Evolutionary conservation across 1,140 invertebrate genomes (phyloP).

Genomic region (Probaryconus sp.): DNA sequence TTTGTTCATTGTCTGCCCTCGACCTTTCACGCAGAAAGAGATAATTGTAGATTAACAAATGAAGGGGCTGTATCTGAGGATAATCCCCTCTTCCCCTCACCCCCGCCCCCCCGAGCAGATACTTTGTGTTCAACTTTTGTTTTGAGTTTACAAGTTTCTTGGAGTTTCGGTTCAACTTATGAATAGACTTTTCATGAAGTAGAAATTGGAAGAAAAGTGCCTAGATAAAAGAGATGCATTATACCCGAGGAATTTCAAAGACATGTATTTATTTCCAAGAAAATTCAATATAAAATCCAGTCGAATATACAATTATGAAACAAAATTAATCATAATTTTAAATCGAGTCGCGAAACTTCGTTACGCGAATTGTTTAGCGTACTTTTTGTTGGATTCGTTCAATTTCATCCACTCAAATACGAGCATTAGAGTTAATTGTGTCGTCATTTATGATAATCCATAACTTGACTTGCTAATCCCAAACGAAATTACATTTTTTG

Average conservation of each 20-base stretch:
- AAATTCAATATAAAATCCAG: constrained; percentile 8
- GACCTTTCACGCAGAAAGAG: constrained; percentile 1
- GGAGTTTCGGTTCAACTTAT: constrained; percentile 49
- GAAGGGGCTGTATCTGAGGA: constrained; percentile 16
- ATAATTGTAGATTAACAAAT: constrained; percentile 47
- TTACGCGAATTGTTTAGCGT: too few species aligned
- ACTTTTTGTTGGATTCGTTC: too few species aligned
- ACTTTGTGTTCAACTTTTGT: constrained; percentile 54
- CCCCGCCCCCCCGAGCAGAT: too few species aligned
- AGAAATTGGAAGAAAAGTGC: constrained; percentile 45
- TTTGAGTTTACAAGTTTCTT: constrained; percentile 47
- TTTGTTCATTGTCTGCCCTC: too few species aligned
- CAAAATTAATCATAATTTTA: constrained; percentile 1
- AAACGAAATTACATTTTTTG: too few species aligned
- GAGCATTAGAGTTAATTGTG: not conserved
- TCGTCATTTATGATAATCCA: constrained; percentile 1
- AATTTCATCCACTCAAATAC: too few species aligned
- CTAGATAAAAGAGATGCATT: constrained; percentile 41
- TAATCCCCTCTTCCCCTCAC: too few species aligned
- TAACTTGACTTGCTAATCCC: too few species aligned
- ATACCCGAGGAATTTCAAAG: constrained; percentile 25
- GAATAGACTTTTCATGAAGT: constrained; percentile 59
- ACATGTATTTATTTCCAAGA: constrained; percentile 25
- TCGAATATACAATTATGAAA: constrained; percentile 5
- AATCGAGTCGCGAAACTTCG: too few species aligned